Evolutionary conservation across 2,888 invertebrate genomes (phyloP), one percentile per base, ranked within the genome.

Genomic region (Helicoverpa assulta): DNA sequence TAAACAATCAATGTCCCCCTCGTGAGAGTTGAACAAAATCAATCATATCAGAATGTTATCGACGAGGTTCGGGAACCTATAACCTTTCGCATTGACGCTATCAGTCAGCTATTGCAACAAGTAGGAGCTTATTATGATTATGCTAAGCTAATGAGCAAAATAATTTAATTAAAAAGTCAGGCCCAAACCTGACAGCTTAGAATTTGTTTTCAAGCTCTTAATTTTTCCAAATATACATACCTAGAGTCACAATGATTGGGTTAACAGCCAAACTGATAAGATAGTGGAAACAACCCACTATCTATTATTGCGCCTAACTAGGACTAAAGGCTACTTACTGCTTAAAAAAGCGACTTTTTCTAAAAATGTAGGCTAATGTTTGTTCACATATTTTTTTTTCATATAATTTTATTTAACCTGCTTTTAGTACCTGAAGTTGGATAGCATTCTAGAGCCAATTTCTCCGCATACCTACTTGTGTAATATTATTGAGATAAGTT

Each of bases 1-100:
- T 88, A 93, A 92, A 93, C 91, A 92, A 92, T 93, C 89, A 84
- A 92, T 90, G 86, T 83, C 60, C 78, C 83, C 84, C 76, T 75
- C 83, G 83, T 86, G 85, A 65, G 54, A 52, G 29, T 64, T 57
- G 26, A 67, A 59, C 68, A 66, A 75, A 82, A 69, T 67, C 69
- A 73, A 66, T 73, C 54, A 8, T 70, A 70, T 57, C 62, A 61
- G 16, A 53, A 67, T 55, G 74, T 77, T 80, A 84, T 85, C 73
- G 68, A 43, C 10, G 50, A 69, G 57, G 70, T 69, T 65, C 72
- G 61, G 64, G 69, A 65, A 70, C 71, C 71, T 85, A 75, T 86
- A 86, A 85, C 86, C 79, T 85, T 73, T 83, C 37, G 65, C 51
- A 56, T 53, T 72, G 50, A 75, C 56, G 75, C 56, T 78, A 81